Conservation (phyloP, 2,797 vertebrate genomes). For the Catharus ustulatus region DNA sequence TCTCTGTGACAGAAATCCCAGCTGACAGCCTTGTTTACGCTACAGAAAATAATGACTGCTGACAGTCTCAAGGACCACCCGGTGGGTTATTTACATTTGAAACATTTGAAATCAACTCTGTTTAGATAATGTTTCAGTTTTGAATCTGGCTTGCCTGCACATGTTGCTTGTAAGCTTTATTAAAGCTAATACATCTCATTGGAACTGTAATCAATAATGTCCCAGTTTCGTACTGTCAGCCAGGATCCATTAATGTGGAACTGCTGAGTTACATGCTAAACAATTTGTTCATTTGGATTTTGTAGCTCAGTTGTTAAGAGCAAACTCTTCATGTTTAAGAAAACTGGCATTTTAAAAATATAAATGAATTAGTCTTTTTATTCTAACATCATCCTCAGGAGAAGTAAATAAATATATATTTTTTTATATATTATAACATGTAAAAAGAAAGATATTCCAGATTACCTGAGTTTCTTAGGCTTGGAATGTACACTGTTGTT, state of each 20-base stretch:
- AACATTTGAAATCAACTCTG: constrained; percentile 70
- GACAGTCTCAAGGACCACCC: constrained; percentile 72
- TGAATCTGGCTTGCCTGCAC: constrained; percentile 61
- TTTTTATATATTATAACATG: neutral
- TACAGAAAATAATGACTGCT: constrained; percentile 67
- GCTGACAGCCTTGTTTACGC: constrained; percentile 62
- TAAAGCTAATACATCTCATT: constrained; percentile 21
- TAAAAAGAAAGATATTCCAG: neutral
- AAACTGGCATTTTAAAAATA: neutral
- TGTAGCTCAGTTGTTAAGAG: neutral
- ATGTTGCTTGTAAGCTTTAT: constrained; percentile 31
- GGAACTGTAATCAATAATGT: constrained; percentile 57
- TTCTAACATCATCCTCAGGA: neutral
- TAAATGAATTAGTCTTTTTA: neutral
- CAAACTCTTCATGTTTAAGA: constrained; percentile 12
- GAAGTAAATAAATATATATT: neutral
- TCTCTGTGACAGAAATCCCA: constrained; percentile 50
- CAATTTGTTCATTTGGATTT: constrained; percentile 42
- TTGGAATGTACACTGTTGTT: neutral
- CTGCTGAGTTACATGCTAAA: constrained; percentile 26
- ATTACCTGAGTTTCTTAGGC: neutral
- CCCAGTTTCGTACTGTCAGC: constrained; percentile 30
- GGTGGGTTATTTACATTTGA: constrained; percentile 66
- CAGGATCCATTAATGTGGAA: constrained; percentile 20
- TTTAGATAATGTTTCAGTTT: constrained; percentile 70